These are phyloP conservation scores for Corythornis madagascariensis DNA, from an alignment of 2,113 vertebrate species.

Conservation along the genomic window DNA sequence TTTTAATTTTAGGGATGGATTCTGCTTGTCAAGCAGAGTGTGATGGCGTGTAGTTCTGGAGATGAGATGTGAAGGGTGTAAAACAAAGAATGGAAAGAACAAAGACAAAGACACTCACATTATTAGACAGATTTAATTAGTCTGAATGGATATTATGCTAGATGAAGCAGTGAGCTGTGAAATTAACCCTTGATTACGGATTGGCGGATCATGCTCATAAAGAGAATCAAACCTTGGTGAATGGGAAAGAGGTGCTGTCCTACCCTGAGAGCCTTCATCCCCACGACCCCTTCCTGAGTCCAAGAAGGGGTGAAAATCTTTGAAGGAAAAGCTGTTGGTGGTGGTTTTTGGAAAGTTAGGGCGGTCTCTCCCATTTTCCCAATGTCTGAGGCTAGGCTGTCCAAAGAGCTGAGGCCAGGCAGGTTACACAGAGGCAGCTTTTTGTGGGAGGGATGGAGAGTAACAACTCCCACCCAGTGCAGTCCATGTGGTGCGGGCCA, in stretches of 20 bases:
- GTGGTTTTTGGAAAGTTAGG: background rate
- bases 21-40: slow-evolving; percentile 92
- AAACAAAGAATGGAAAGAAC: slow-evolving; percentile 93
- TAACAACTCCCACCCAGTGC: background rate
- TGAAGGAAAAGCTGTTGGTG: background rate
- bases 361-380: background rate
- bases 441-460: background rate
- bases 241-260: slow-evolving; percentile 65
- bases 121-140: slow-evolving; percentile 99
- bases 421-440: background rate
- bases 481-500: background rate
- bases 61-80: slow-evolving; percentile 98
- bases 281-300: background rate
- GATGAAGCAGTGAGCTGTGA: slow-evolving; percentile 96
- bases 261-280: slow-evolving; percentile 34
- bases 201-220: slow-evolving; percentile 74
- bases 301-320: background rate
- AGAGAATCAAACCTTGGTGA: slow-evolving; percentile 76
- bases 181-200: slow-evolving; percentile 99
- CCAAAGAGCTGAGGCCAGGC: background rate
- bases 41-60: slow-evolving; percentile 90
- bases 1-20: slow-evolving; percentile 99
- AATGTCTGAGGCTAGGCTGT: background rate
- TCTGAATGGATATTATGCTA: slow-evolving; percentile 98
- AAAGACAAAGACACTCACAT: slow-evolving; percentile 94